These are phyloP conservation scores for Gadopsis marmoratus DNA, from an alignment of 2,797 vertebrate species.

Conservation along the genomic window DNA sequence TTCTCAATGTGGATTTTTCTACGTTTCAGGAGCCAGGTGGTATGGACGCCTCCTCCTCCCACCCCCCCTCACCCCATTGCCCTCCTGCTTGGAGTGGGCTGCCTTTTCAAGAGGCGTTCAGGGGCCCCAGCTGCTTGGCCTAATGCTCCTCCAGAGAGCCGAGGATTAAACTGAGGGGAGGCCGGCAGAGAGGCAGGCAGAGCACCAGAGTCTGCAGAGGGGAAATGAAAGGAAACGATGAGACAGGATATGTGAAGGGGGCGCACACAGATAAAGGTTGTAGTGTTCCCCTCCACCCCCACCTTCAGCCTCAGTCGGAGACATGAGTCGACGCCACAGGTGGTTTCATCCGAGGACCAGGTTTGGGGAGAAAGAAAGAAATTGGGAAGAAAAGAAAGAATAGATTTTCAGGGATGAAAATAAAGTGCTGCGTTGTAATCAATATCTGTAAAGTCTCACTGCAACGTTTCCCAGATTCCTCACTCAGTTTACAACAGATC, in stretches of 20 bases:
- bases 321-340: slow-evolving; percentile 35
- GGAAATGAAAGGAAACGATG: slow-evolving; percentile 35
- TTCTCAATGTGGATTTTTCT: slow-evolving; percentile 3
- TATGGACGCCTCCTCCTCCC: slow-evolving; percentile 40
- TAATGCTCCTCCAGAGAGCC: slow-evolving; percentile 68
- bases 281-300: not conserved
- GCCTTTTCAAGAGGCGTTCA: slow-evolving; percentile 67
- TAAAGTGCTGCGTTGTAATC: not conserved
- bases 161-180: slow-evolving; percentile 66
- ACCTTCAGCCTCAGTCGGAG: slow-evolving; percentile 4
- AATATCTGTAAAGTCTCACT: not conserved
- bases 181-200: not conserved
- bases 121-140: slow-evolving; percentile 78
- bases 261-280: slow-evolving; percentile 19
- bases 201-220: slow-evolving; percentile 11
- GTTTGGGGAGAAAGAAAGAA: not conserved
- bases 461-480: too few species aligned
- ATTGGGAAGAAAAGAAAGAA: not conserved
- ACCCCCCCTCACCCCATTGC: too few species aligned
- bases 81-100: slow-evolving; percentile 52
- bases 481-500: too few species aligned
- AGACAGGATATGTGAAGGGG: slow-evolving; percentile 15
- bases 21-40: slow-evolving; percentile 69
- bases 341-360: slow-evolving; percentile 11
- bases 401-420: not conserved